phyloP scores from a whole-genome alignment of 92 coral and sea anemone genomes.

The Palythoa caribaeorum region DNA sequence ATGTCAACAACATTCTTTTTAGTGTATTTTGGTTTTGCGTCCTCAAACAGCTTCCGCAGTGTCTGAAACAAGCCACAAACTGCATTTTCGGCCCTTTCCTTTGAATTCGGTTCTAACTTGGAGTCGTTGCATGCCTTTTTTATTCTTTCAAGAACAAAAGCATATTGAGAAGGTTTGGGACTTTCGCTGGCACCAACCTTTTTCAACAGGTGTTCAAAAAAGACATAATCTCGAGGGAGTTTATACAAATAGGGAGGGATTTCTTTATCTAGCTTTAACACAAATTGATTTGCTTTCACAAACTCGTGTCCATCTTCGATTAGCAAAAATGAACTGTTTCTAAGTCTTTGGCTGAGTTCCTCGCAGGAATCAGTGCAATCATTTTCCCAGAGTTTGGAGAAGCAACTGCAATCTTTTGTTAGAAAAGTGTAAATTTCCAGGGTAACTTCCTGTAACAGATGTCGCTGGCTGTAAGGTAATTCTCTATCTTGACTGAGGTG shows the following conservation, averaged over 20 bases:
- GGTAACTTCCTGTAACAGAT: constrained; percentile 53
- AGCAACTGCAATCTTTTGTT: constrained; percentile 23
- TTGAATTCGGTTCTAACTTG: constrained; percentile 43
- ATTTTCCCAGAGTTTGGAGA: constrained; percentile 6
- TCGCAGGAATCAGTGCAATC: constrained; percentile 33
- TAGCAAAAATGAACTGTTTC: neutral
- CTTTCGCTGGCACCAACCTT: constrained; percentile 56
- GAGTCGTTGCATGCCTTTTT: constrained; percentile 27
- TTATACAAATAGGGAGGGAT: constrained; percentile 54
- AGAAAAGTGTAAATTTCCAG: constrained; percentile 67
- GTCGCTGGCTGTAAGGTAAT: constrained; percentile 49
- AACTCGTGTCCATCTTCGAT: constrained; percentile 46
- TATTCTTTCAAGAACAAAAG: constrained; percentile 29
- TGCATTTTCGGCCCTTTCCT: constrained; percentile 39
- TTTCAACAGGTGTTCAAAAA: constrained; percentile 38
- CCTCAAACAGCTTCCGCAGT: constrained; percentile 19
- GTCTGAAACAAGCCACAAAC: constrained; percentile 44
- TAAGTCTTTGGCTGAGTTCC: constrained; percentile 5
- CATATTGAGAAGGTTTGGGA: constrained; percentile 42
- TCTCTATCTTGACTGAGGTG: constrained; percentile 54
- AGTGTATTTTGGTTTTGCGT: neutral
- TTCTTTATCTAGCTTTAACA: constrained; percentile 35
- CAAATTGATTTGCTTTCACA: constrained; percentile 51
- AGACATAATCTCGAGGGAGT: constrained; percentile 53
- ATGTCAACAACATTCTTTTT: neutral